Base-by-base conservation (phyloP, 2,113 vertebrate species). In the Ginglymostoma cirratum region DNA sequence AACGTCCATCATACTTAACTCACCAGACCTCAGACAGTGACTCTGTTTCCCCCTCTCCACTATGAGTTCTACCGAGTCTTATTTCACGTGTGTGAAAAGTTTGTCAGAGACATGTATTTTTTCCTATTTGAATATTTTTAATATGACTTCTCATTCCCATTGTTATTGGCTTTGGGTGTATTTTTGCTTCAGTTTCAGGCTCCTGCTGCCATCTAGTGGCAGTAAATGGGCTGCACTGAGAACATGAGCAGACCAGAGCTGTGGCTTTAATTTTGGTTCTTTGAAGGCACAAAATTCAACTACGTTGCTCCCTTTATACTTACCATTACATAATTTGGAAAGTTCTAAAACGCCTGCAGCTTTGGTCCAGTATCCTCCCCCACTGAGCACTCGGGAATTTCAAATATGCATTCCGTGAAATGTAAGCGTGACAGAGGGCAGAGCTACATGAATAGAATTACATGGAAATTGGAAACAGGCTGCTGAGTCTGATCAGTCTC, bases 181-280 rank as follows among this genome's bases (percentile, higher is more conserved):
- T 30, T 34, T n/a, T 38, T 5, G 89, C 34, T 65, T 52, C 21
- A 66, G 34, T 34, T 66, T 61, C 55, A 12, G 89, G 89, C 55
- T 1, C 34, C 67, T 72, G 67, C 69, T 95, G 67, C 94, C 94
- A 95, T 52, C 94, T 95, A 24, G 67, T 95, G 94, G 69, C 48
- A 76, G 12, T 12, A 95, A 2, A 24, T 1, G 3, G 38, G 72
- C n/a, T 72, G 42, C 14, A 42, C 67, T 0, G 1, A 2, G 10
- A 48, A 95, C 69, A 30, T 15, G 27, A 65, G 65, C 30, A 30
- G 93, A 94, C 65, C 76, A 1, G 38, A 83, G 5, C 80, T 6
- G 38, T 7, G 80, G 42, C 42, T 83, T 83, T 7, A 21, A 45
- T 83, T 21, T 83, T 45, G 38, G 80, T 42, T 21, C 38, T 83